phyloP scores from a whole-genome alignment of 1,140 invertebrate genomes.

The Lerema accius region DNA sequence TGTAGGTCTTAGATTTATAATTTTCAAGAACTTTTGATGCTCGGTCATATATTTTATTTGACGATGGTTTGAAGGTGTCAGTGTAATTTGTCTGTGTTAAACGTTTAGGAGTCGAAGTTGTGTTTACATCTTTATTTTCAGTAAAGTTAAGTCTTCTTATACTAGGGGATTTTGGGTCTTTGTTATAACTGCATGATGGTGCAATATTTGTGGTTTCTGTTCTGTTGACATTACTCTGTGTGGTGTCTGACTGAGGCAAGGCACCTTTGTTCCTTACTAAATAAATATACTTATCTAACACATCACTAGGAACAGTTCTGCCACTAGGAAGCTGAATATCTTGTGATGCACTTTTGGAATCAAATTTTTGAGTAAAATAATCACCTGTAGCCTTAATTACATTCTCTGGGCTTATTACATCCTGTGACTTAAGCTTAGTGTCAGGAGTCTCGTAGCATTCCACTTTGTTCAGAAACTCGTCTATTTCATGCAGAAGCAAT shows the following conservation, averaged over 20 bases:
- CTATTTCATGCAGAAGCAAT: slow-evolving; percentile 80
- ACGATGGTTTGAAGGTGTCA: slow-evolving; percentile 65
- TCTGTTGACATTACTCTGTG: slow-evolving; percentile 36
- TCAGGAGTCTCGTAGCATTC: slow-evolving; percentile 77
- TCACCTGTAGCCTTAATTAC: slow-evolving; percentile 68
- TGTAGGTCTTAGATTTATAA: slow-evolving; percentile 64
- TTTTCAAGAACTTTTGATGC: slow-evolving; percentile 73
- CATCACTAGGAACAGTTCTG: slow-evolving; percentile 52
- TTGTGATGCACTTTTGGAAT: slow-evolving; percentile 48
- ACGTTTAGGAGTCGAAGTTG: slow-evolving; percentile 73
- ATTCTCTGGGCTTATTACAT: slow-evolving; percentile 58
- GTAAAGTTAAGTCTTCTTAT: slow-evolving; percentile 64
- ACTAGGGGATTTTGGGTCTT: slow-evolving; percentile 56
- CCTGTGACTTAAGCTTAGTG: slow-evolving; percentile 48
- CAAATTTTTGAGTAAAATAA: slow-evolving; percentile 63
- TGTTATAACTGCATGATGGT: slow-evolving; percentile 30
- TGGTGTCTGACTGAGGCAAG: slow-evolving; percentile 28
- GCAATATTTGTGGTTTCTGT: slow-evolving; percentile 27
- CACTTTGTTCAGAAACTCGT: slow-evolving; percentile 82
- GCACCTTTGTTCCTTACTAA: slow-evolving; percentile 58
- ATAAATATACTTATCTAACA: slow-evolving; percentile 77
- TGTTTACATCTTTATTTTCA: slow-evolving; percentile 65
- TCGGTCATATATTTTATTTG: slow-evolving; percentile 69
- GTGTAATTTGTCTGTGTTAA: slow-evolving; percentile 39
- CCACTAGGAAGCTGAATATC: slow-evolving; percentile 67